A percentile compares a stretch with the other conserved stretches of the same genome.
Conservation (phyloP, 2,888 invertebrate species). For the Pterobdella sp. region DNA sequence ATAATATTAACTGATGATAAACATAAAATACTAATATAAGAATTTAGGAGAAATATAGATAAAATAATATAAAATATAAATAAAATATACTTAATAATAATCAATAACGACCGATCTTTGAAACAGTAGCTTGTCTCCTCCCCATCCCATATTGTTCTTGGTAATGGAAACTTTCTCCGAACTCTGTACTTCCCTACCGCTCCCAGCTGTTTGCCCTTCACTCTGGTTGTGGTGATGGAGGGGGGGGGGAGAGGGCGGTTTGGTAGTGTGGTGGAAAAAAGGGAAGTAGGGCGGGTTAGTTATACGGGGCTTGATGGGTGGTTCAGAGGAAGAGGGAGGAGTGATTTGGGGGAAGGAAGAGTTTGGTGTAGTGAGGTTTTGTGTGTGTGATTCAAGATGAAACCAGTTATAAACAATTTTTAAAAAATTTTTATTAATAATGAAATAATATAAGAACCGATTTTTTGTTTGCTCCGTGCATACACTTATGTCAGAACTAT, state of each 20-base stretch:
- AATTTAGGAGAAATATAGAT: too few species aligned
- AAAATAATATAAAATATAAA: too few species aligned
- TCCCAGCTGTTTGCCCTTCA: conserved; percentile 22
- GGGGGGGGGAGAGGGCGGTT: too few species aligned
- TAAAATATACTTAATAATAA: too few species aligned
- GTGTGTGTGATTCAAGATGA: background rate
- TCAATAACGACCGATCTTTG: conserved; percentile 27
- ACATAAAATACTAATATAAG: too few species aligned
- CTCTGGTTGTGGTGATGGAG: too few species aligned
- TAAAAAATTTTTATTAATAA: too few species aligned
- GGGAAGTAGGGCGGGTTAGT: background rate
- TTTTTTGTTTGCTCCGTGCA: too few species aligned
- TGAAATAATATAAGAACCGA: too few species aligned
- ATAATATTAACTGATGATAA: too few species aligned
- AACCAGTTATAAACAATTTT: too few species aligned
- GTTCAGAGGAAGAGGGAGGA: background rate
- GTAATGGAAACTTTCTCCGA: conserved; percentile 20
- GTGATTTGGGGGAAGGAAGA: background rate
- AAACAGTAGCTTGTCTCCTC: conserved; percentile 28
- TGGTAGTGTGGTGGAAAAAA: background rate
- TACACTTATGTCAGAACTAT: too few species aligned
- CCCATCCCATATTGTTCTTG: conserved; percentile 26
- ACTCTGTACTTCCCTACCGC: conserved; percentile 27
- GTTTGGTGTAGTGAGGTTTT: background rate
- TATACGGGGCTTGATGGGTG: background rate